Percentiles rank a stretch among this genome's conserved stretches.
Evolutionary conservation across 1,140 invertebrate species (phyloP).

Genomic region (Macrostomum lignano): DNA sequence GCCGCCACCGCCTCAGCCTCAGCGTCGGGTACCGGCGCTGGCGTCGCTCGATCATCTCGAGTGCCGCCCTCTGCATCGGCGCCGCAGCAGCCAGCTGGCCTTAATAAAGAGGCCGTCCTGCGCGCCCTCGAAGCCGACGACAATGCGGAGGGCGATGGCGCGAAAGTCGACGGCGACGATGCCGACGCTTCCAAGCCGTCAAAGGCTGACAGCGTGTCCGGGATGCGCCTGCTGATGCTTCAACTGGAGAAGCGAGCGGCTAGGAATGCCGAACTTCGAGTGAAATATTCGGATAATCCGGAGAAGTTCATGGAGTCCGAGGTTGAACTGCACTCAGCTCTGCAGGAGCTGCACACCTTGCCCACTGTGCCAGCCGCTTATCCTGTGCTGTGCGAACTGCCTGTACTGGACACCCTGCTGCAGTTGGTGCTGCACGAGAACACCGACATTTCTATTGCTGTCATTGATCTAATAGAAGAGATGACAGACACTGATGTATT

Average conservation of each 20-base stretch:
- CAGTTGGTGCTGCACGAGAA: slow-evolving; percentile 84
- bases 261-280: slow-evolving; percentile 85
- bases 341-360: slow-evolving; percentile 66
- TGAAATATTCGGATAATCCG: slow-evolving; percentile 83
- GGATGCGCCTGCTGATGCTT: no score
- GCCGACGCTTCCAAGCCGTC: no score
- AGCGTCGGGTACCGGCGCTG: no score
- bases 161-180: no score
- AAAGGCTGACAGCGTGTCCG: no score
- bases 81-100: no score
- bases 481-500: slow-evolving; percentile 73
- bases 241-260: slow-evolving; percentile 67
- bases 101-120: no score
- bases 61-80: no score
- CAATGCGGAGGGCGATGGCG: no score
- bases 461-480: slow-evolving; percentile 41
- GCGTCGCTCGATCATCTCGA: no score
- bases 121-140: no score
- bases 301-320: slow-evolving; percentile 99
- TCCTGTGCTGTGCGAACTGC: slow-evolving; percentile 53
- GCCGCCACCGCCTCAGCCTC: no score
- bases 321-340: slow-evolving; percentile 60
- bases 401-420: slow-evolving; percentile 45
- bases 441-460: slow-evolving; percentile 34
- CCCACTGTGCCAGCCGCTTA: slow-evolving; percentile 83